Conservation (phyloP, 2,797 vertebrate genomes). For the Hippoglossus hippoglossus region DNA sequence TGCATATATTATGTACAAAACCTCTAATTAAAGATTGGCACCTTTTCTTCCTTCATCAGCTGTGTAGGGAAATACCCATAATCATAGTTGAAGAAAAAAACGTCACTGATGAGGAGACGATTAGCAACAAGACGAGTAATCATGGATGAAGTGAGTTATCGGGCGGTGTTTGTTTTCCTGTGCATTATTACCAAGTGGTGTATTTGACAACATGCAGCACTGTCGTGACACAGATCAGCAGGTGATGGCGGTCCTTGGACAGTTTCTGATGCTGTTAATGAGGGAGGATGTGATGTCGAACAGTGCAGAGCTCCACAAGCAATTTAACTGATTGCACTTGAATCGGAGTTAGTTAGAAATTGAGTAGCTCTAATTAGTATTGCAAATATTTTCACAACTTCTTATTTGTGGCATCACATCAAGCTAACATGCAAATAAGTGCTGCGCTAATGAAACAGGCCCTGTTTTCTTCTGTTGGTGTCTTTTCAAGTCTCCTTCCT, state of each 20-base stretch:
- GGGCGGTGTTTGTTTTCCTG: slow-evolving; percentile 4
- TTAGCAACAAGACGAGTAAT: slow-evolving; percentile 31
- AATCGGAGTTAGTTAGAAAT: neutral
- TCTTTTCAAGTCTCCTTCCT: slow-evolving; percentile 12
- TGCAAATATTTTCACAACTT: slow-evolving; percentile 28
- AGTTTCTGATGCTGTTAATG: neutral
- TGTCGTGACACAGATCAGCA: slow-evolving; percentile 17
- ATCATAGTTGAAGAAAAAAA: slow-evolving; percentile 42
- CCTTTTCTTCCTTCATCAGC: slow-evolving; percentile 31
- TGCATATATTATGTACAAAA: slow-evolving; percentile 62
- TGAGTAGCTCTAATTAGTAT: slow-evolving; percentile 29
- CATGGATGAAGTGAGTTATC: slow-evolving; percentile 1
- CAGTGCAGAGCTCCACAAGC: slow-evolving; percentile 1
- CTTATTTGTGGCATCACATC: slow-evolving; percentile 37
- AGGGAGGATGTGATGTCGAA: slow-evolving; percentile 10
- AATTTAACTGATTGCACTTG: slow-evolving; percentile 20
- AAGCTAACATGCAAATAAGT: slow-evolving; percentile 36
- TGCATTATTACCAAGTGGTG: neutral
- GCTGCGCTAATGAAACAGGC: slow-evolving; percentile 14
- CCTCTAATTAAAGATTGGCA: slow-evolving; percentile 63
- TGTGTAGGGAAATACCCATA: slow-evolving; percentile 22
- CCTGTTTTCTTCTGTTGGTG: neutral
- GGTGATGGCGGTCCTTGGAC: neutral
- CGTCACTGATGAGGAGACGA: slow-evolving; percentile 13
- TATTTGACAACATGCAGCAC: slow-evolving; percentile 8